phyloP scores from a whole-genome alignment of 2,888 invertebrate genomes.

The Gibbula magus region DNA sequence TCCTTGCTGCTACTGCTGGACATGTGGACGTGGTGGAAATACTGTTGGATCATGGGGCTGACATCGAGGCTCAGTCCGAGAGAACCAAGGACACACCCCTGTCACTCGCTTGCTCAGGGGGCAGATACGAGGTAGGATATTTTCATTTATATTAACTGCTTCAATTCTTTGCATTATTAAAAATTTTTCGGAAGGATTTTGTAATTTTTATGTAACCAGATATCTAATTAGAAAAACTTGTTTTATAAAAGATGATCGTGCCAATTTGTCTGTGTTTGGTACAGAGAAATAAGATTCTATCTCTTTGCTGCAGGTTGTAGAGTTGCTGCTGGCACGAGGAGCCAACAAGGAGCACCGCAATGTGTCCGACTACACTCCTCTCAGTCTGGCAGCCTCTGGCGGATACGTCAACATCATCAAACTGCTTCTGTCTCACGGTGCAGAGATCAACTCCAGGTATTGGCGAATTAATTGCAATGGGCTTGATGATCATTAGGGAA shows the following conservation, averaged over 20 bases:
- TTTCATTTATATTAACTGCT: too few species aligned
- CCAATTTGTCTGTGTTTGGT: background rate
- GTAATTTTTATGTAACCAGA: too few species aligned
- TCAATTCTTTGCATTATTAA: too few species aligned
- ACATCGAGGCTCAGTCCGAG: constrained; percentile 98
- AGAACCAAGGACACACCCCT: constrained; percentile 98
- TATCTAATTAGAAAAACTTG: too few species aligned
- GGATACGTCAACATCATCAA: constrained; percentile 99
- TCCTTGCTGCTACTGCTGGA: constrained; percentile 97
- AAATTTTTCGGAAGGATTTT: too few species aligned
- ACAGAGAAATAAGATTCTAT: background rate
- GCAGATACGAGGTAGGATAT: constrained; percentile 87
- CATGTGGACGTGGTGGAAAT: constrained; percentile 92
- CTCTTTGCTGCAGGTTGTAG: constrained; percentile 82
- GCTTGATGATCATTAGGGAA: too few species aligned
- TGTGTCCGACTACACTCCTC: constrained; percentile 98
- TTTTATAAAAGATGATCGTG: background rate
- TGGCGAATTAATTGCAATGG: too few species aligned
- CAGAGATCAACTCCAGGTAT: constrained; percentile 94
- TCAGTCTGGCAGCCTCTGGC: constrained; percentile 98
- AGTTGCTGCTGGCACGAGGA: constrained; percentile 88
- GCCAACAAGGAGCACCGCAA: constrained; percentile 97
- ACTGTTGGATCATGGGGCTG: constrained; percentile 93
- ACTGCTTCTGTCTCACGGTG: constrained; percentile 92
- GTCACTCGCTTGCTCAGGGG: constrained; percentile 97